These are phyloP conservation scores for Sminthurinus aureus DNA, from an alignment of 2,888 invertebrate genomes.

Conservation along the genomic window DNA sequence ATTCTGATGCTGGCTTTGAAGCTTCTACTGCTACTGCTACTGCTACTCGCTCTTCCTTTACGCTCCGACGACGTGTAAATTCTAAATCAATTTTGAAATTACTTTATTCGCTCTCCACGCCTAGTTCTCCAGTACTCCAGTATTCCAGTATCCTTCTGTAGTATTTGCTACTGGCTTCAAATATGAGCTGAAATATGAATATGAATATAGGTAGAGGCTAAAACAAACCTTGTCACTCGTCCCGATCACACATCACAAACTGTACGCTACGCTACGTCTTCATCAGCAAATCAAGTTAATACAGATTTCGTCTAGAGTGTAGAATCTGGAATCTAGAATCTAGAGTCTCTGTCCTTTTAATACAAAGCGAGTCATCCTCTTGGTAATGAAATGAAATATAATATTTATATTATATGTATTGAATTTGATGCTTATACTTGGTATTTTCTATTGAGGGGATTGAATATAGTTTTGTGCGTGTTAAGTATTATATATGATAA, in stretches of 20 bases:
- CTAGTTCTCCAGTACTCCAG: neutral
- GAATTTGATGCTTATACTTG: too few species aligned
- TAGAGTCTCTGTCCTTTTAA: too few species aligned
- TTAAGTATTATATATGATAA: too few species aligned
- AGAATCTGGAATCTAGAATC: too few species aligned
- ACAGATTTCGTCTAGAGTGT: too few species aligned
- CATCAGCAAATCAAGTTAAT: conserved; percentile 1
- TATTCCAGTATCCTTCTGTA: neutral
- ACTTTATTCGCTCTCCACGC: neutral
- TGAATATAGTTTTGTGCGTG: too few species aligned
- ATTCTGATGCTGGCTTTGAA: too few species aligned
- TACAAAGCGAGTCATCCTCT: too few species aligned
- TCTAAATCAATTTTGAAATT: conserved; percentile 29
- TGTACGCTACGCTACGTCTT: neutral
- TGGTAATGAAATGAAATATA: too few species aligned
- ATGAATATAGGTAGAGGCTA: neutral
- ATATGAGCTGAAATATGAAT: neutral
- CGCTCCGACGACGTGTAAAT: conserved; percentile 34
- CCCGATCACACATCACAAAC: neutral
- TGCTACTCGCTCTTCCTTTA: conserved; percentile 8
- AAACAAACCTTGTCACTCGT: neutral
- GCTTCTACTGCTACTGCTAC: neutral
- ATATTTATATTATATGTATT: too few species aligned
- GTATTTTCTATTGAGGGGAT: too few species aligned
- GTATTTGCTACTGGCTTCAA: too few species aligned